Conservation (phyloP, 2,113 vertebrate genomes). For the Actenoides lindsayi region DNA sequence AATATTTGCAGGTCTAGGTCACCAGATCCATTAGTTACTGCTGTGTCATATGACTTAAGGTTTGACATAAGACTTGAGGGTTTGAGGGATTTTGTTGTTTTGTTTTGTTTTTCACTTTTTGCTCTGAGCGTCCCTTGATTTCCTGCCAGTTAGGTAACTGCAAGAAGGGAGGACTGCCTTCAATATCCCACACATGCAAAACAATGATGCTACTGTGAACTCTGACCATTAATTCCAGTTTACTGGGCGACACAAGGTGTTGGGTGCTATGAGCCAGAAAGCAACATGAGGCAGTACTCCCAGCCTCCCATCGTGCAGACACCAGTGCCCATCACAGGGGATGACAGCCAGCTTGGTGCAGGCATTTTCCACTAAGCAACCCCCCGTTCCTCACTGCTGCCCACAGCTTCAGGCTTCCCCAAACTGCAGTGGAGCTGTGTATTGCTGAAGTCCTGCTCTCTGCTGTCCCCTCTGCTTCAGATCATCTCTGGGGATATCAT, state of each 20-base stretch:
- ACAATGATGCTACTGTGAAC: conserved; percentile 49
- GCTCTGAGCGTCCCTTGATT: conserved; percentile 10
- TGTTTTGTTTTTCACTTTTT: background rate
- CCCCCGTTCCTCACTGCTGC: background rate
- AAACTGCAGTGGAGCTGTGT: background rate
- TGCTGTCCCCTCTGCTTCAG: background rate
- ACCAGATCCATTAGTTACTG: conserved; percentile 65
- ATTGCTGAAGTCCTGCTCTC: background rate
- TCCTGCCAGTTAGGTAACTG: background rate
- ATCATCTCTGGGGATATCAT: background rate
- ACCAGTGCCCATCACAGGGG: background rate
- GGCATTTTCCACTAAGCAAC: background rate
- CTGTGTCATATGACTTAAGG: background rate
- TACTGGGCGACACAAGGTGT: conserved; percentile 49
- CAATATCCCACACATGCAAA: background rate
- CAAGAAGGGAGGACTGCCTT: background rate
- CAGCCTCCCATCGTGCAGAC: background rate
- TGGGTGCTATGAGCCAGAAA: conserved; percentile 58
- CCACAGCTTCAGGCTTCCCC: background rate
- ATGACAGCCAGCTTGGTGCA: background rate
- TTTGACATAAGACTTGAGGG: conserved; percentile 43
- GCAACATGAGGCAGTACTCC: background rate
- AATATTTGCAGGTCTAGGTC: conserved; percentile 69
- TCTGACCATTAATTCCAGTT: background rate
- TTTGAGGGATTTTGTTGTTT: background rate